Conservation (phyloP, 2,113 vertebrate genomes). For the Nibea albiflora region DNA sequence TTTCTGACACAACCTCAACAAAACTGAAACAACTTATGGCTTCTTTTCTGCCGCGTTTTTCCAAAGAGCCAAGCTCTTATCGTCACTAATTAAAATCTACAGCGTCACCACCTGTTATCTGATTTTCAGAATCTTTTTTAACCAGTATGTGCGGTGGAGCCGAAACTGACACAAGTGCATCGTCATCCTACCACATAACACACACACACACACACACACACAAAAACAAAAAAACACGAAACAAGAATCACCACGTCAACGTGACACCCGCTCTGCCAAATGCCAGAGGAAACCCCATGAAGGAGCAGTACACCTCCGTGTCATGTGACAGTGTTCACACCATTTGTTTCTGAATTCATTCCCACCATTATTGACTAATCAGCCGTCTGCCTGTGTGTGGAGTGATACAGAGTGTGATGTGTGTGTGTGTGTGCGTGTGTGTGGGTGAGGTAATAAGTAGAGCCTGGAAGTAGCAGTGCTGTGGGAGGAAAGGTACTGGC, state of each 20-base stretch:
- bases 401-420: conserved; percentile 43
- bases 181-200: conserved; percentile 21
- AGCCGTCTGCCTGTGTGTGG: conserved; percentile 58
- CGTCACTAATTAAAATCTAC: background rate
- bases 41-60: background rate
- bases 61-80: background rate
- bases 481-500: conserved; percentile 77
- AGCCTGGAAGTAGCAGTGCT: conserved; percentile 69
- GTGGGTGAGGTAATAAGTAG: conserved; percentile 74
- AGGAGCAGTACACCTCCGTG: conserved; percentile 56
- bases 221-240: conserved; percentile 44
- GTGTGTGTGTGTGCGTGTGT: conserved; percentile 52
- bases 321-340: conserved; percentile 45
- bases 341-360: conserved; percentile 60
- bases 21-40: background rate
- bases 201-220: background rate
- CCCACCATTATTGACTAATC: conserved; percentile 70
- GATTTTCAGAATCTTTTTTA: background rate
- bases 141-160: background rate
- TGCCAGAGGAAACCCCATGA: conserved; percentile 64
- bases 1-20: background rate
- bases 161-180: conserved; percentile 21
- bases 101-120: background rate
- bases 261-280: conserved; percentile 51
- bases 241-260: conserved; percentile 32